phyloP scores from a whole-genome alignment of 2,113 vertebrate species.

The Gavia stellata region DNA sequence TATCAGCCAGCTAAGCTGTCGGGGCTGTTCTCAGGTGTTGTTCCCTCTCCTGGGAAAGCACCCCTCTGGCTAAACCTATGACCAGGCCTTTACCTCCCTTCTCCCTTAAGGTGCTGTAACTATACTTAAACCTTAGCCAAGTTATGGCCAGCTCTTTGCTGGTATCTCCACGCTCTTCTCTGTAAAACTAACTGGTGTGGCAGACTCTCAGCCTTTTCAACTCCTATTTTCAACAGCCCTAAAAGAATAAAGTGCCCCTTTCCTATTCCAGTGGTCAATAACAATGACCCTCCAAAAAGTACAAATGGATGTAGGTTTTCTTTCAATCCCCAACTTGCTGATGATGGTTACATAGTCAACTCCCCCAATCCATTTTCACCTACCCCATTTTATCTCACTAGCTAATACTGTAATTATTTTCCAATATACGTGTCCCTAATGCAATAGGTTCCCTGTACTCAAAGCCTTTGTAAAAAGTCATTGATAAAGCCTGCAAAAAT shows the following conservation, averaged over 20 bases:
- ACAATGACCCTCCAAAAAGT: not conserved
- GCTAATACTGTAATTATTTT: not conserved
- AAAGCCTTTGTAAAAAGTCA: not conserved
- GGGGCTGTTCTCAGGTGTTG: not conserved
- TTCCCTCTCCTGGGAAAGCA: not conserved
- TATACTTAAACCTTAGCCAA: not conserved
- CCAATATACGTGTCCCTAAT: not conserved
- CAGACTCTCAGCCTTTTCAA: not conserved
- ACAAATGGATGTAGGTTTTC: not conserved
- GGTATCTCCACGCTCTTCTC: not conserved
- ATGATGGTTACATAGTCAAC: not conserved
- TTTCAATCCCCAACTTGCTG: not conserved
- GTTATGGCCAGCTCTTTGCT: not conserved
- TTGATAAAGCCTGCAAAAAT: not conserved
- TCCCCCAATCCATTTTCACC: not conserved
- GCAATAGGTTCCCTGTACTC: not conserved
- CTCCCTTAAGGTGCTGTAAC: not conserved
- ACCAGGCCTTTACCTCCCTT: not conserved
- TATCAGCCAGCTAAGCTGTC: not conserved
- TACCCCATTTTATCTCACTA: not conserved
- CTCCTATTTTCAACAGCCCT: not conserved
- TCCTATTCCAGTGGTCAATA: not conserved
- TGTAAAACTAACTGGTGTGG: not conserved
- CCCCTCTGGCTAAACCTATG: not conserved
- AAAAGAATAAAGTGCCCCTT: not conserved